Conservation (phyloP, 37 sponge, comb jelly and placozoan species). For the Bolinopsis microptera region DNA sequence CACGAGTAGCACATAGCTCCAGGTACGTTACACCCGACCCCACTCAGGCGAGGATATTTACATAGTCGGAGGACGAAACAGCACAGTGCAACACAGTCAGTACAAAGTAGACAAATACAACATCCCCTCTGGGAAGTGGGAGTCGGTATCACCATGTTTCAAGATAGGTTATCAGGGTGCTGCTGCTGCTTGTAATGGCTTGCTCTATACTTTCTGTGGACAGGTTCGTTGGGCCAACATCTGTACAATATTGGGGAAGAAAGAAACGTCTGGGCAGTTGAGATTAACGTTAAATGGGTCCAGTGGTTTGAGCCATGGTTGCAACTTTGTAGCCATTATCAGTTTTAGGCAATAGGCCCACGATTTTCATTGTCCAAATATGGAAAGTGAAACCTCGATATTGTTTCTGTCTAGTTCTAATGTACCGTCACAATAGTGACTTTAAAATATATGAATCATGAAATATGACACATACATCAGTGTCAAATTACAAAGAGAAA, state of each 20-base stretch:
- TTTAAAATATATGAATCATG: too few species aligned
- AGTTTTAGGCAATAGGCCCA: too few species aligned
- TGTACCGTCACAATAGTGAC: too few species aligned
- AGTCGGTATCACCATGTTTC: slow-evolving; percentile 29
- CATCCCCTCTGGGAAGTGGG: neutral
- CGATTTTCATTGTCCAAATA: too few species aligned
- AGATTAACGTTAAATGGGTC: too few species aligned
- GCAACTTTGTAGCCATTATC: too few species aligned
- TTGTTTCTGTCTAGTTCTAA: too few species aligned
- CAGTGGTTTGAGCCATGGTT: too few species aligned
- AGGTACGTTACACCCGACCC: neutral
- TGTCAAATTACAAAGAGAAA: neutral
- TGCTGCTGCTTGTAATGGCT: slow-evolving; percentile 59
- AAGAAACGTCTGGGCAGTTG: too few species aligned
- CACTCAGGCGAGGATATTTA: slow-evolving; percentile 24
- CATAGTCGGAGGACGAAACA: slow-evolving; percentile 66
- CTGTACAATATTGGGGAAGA: too few species aligned
- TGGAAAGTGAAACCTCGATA: too few species aligned
- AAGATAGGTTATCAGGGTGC: slow-evolving; percentile 62
- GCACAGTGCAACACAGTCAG: slow-evolving; percentile 49
- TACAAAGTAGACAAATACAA: slow-evolving; percentile 62
- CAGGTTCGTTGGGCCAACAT: neutral
- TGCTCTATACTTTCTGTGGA: slow-evolving; percentile 62
- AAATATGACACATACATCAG: neutral
- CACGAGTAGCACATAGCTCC: too few species aligned